These are phyloP conservation scores for Gymnothorax reevesii DNA, from an alignment of 2,797 vertebrate genomes.

Conservation along the genomic window DNA sequence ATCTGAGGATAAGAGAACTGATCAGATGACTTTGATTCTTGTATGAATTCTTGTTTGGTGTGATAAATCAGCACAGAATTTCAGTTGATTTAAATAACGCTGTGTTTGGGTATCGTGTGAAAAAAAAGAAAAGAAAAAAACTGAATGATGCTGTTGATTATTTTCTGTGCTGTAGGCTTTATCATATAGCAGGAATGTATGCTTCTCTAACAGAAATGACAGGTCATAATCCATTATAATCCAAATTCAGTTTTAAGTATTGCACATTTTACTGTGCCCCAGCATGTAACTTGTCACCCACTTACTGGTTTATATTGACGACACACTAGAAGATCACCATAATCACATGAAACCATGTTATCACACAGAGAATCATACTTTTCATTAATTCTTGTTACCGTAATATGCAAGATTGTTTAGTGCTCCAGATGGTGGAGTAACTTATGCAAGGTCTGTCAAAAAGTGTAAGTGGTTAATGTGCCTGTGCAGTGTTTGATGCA, in stretches of 20 bases:
- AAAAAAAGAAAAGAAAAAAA: background rate
- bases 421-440: background rate
- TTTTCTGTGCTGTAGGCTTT: background rate
- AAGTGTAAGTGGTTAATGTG: background rate
- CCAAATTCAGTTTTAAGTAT: background rate
- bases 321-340: background rate
- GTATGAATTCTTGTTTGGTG: no score
- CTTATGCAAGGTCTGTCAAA: background rate
- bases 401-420: background rate
- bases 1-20: background rate
- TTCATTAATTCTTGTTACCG: no score
- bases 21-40: background rate
- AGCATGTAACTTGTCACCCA: background rate
- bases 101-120: background rate
- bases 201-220: no score
- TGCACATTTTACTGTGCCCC: background rate
- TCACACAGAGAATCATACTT: no score
- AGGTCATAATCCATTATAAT: background rate
- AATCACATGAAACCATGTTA: background rate
- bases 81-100: no score
- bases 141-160: background rate
- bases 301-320: background rate
- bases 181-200: no score
- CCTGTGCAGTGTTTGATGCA: no score
- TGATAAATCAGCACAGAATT: background rate